Percentiles rank a stretch among this genome's conserved stretches.
phyloP scores from a whole-genome alignment of 2,888 invertebrate species.

The Drosophila antonietae region DNA sequence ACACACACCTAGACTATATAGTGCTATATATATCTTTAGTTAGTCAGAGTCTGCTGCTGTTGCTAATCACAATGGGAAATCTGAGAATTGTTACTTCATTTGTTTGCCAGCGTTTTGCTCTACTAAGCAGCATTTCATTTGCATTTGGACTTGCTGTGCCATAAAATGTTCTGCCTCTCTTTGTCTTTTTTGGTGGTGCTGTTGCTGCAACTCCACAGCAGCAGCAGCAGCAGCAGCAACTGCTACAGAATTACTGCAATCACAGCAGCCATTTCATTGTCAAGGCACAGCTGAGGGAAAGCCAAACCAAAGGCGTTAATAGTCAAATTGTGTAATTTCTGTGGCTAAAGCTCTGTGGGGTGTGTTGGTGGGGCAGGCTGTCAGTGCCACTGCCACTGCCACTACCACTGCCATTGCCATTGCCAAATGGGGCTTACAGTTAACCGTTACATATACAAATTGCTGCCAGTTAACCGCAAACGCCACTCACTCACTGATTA shows the following conservation, averaged over 20 bases:
- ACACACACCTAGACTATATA: slow-evolving; percentile 22
- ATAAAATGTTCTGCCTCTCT: slow-evolving; percentile 7
- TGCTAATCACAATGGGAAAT: slow-evolving; percentile 63
- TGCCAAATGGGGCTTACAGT: slow-evolving; percentile 22
- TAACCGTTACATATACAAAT: slow-evolving; percentile 73
- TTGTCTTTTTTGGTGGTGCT: slow-evolving; percentile 14
- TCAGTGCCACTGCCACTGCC: neutral
- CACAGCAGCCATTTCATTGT: slow-evolving; percentile 70
- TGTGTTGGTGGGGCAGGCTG: neutral
- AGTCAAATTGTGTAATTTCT: slow-evolving; percentile 73
- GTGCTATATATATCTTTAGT: slow-evolving; percentile 16
- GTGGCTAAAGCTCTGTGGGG: slow-evolving; percentile 20
- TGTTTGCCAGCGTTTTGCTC: slow-evolving; percentile 66
- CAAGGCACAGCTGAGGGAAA: slow-evolving; percentile 44
- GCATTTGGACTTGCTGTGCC: slow-evolving; percentile 47
- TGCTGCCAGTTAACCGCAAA: slow-evolving; percentile 61
- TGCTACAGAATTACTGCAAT: slow-evolving; percentile 66
- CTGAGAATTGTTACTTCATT: slow-evolving; percentile 64
- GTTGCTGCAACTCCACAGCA: too few relatives aligned
- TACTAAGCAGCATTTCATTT: slow-evolving; percentile 75
- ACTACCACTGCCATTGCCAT: neutral
- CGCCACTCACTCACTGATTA: slow-evolving; percentile 53
- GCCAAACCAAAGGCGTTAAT: slow-evolving; percentile 68
- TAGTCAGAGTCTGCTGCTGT: slow-evolving; percentile 5
- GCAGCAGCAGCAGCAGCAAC: slow-evolving; percentile 20